A percentile compares a stretch with the other conserved stretches of the same genome.
These are phyloP conservation scores for Coleophora flavipennella DNA, from an alignment of 2,888 invertebrate species.

Conservation along the genomic window DNA sequence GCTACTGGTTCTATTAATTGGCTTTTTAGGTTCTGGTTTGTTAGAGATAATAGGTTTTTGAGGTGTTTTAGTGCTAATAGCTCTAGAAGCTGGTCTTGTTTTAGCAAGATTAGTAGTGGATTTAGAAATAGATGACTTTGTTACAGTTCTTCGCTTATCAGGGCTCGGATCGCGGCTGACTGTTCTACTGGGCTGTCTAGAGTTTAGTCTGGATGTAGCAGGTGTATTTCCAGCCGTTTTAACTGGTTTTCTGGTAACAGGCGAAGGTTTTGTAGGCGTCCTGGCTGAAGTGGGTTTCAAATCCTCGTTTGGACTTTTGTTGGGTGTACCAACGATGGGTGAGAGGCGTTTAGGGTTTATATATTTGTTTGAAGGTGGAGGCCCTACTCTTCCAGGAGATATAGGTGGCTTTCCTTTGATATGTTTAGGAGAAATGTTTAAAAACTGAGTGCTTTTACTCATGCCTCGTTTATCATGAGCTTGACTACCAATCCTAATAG, in stretches of 20 bases:
- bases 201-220: slow-evolving; percentile 54
- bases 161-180: slow-evolving; percentile 57
- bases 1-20: slow-evolving; percentile 54
- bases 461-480: slow-evolving; percentile 50
- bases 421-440: slow-evolving; percentile 44
- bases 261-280: slow-evolving; percentile 38
- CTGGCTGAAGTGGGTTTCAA: slow-evolving; percentile 45
- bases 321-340: slow-evolving; percentile 66
- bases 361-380: slow-evolving; percentile 58
- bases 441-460: slow-evolving; percentile 57
- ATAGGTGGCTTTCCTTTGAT: slow-evolving; percentile 66
- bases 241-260: slow-evolving; percentile 35
- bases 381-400: slow-evolving; percentile 58
- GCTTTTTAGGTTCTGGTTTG: slow-evolving; percentile 49
- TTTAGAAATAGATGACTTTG: slow-evolving; percentile 26
- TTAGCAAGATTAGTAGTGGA: slow-evolving; percentile 17
- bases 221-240: slow-evolving; percentile 51
- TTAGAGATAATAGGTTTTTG: slow-evolving; percentile 36
- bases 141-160: slow-evolving; percentile 44
- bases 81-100: slow-evolving; percentile 34
- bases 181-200: slow-evolving; percentile 55
- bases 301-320: slow-evolving; percentile 59
- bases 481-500: slow-evolving; percentile 51
- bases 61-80: slow-evolving; percentile 38
- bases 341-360: slow-evolving; percentile 62